phyloP scores from a whole-genome alignment of 2,113 vertebrate species.

The Amazona guildingii region DNA sequence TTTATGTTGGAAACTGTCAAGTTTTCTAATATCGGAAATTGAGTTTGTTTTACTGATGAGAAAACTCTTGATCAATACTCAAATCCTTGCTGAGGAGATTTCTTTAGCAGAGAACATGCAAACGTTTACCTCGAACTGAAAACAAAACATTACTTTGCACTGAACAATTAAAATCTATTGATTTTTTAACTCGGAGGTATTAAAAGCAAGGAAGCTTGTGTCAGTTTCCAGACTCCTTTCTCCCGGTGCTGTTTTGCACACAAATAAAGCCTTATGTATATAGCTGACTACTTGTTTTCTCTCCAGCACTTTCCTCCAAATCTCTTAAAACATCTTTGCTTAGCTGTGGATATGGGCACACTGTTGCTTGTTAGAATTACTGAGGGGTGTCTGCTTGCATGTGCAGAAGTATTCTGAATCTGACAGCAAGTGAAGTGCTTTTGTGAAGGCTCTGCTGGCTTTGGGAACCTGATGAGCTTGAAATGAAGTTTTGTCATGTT shows the following conservation, averaged over 20 bases:
- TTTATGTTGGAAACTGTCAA: background rate
- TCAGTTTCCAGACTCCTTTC: background rate
- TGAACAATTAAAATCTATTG: constrained; percentile 34
- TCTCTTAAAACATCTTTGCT: background rate
- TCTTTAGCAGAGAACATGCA: background rate
- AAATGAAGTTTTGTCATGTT: background rate
- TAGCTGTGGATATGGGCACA: background rate
- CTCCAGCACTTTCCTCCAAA: background rate
- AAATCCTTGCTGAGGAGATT: background rate
- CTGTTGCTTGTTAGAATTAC: background rate
- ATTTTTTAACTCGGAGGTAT: background rate
- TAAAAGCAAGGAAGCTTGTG: constrained; percentile 21
- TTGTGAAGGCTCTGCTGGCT: background rate
- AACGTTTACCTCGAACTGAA: background rate
- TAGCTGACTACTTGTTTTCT: background rate
- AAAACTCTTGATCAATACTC: background rate
- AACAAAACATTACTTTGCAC: background rate
- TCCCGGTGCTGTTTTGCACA: background rate
- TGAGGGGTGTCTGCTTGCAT: background rate
- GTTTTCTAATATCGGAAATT: background rate
- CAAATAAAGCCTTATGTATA: background rate
- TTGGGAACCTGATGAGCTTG: background rate
- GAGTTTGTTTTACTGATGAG: background rate
- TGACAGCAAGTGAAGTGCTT: background rate
- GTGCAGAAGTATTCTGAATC: background rate